Base-by-base conservation (phyloP, 2,113 vertebrate genomes). In the Herpailurus yagouaroundi region DNA sequence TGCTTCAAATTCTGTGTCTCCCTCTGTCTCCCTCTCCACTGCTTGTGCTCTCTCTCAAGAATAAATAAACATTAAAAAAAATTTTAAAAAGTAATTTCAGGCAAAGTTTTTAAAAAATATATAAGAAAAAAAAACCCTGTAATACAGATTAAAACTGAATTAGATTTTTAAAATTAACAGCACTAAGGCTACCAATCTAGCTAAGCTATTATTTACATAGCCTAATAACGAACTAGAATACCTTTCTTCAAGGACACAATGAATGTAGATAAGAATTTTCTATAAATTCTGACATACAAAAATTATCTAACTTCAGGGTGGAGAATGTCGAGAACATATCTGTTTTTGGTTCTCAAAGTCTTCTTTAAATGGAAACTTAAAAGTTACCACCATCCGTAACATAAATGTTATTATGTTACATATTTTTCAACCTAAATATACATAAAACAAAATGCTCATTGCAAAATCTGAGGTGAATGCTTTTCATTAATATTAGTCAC, bases 71-170 rank as follows among this genome's bases (percentile, higher is more conserved):
- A 31, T 66, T 66, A 74, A 27, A 4, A 55, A 87, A 25, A 66
- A 23, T 0, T 50, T 38, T 11, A 38, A 52, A 38, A 45, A 57
- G 9, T 23, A 21, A 60, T 60, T 60, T 60, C 57, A 45, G 45
- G 7, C 45, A 60, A 60, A 60, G 7, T 18, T 60, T 50, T 4
- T 38, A 4, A 50, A 52, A 57, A 52, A 38, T 19, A 93, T 36
- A 79, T 25, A 74, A 4, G 18, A 31, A 23, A 31, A 80, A 36
- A 88, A 48, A 33, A 7, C 41, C 21, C 41, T 25, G 1, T 60
- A 93, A 85, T 11, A 89, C 14, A 73, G n/a, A 64, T 88, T 57
- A 96, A 96, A 87, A 69, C 10, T 93, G 52, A 94, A 91, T 87
- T 95, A 73, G 48, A 5, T 29, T 87, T 84, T 96, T 18, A 0